phyloP scores from a whole-genome alignment of 2,113 vertebrate genomes.

The Podocnemis expansa region DNA sequence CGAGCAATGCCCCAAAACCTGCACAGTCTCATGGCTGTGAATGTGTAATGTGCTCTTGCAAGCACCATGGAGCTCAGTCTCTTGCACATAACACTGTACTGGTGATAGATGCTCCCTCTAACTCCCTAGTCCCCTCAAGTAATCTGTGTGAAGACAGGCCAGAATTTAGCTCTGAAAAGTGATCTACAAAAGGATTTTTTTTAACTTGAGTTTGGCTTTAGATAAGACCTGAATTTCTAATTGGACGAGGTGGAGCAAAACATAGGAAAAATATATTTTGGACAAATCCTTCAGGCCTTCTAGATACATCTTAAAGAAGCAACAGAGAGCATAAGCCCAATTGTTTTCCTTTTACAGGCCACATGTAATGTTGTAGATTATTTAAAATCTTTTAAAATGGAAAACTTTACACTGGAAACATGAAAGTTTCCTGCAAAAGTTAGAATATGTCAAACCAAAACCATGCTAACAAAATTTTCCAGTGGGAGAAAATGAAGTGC shows the following conservation, averaged over 20 bases:
- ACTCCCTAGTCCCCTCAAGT: background rate
- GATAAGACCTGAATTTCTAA: background rate
- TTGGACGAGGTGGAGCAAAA: background rate
- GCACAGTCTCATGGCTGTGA: too few species aligned
- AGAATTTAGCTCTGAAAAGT: background rate
- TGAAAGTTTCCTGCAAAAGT: background rate
- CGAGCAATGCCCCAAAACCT: too few species aligned
- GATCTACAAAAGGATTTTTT: background rate
- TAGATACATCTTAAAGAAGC: background rate
- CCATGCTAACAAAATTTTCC: background rate
- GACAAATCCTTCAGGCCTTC: background rate
- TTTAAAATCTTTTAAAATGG: background rate
- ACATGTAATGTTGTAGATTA: background rate
- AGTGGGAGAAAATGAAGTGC: background rate
- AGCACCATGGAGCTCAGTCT: too few species aligned
- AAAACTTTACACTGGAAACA: background rate
- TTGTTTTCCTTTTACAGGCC: background rate
- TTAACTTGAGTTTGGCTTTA: background rate
- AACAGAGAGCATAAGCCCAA: background rate
- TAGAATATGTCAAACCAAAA: background rate
- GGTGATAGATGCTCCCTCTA: background rate
- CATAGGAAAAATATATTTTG: background rate
- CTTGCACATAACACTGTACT: background rate
- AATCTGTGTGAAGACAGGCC: background rate
- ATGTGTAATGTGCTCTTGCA: too few species aligned